These are phyloP conservation scores for Halocaridina rubra DNA, from an alignment of 2,888 invertebrate species.

Conservation along the genomic window DNA sequence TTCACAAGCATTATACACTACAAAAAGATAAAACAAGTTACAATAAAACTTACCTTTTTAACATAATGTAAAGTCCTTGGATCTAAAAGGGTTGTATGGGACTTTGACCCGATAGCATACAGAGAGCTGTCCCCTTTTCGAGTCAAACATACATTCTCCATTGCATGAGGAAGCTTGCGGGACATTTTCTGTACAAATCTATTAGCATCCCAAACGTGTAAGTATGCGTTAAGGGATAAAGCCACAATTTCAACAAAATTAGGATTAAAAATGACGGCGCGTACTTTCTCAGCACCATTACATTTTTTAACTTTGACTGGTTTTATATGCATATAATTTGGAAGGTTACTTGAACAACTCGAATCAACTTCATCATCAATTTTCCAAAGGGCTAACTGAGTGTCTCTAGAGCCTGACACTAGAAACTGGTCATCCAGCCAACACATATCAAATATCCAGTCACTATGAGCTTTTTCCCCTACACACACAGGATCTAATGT, in stretches of 20 bases:
- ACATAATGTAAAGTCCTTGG: conserved; percentile 80
- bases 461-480: conserved; percentile 89
- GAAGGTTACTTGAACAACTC: conserved; percentile 18
- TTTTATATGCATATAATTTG: conserved; percentile 71
- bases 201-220: conserved; percentile 89
- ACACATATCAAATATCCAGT: conserved; percentile 92
- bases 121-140: conserved; percentile 83
- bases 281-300: conserved; percentile 80
- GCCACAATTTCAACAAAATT: conserved; percentile 89
- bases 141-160: conserved; percentile 93
- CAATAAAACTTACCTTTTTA: conserved; percentile 45
- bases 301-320: conserved; percentile 83
- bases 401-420: conserved; percentile 93
- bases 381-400: conserved; percentile 89
- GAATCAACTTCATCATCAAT: conserved; percentile 70
- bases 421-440: conserved; percentile 97
- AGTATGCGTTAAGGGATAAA: conserved; percentile 90
- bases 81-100: conserved; percentile 90
- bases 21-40: no score
- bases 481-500: conserved; percentile 88
- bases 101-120: conserved; percentile 94
- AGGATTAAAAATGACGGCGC: conserved; percentile 89
- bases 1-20: no score
- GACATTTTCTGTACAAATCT: conserved; percentile 76
- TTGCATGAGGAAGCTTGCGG: conserved; percentile 86